These are phyloP conservation scores for Bufo bufo DNA, from an alignment of 2,113 vertebrate species.

Conservation along the genomic window DNA sequence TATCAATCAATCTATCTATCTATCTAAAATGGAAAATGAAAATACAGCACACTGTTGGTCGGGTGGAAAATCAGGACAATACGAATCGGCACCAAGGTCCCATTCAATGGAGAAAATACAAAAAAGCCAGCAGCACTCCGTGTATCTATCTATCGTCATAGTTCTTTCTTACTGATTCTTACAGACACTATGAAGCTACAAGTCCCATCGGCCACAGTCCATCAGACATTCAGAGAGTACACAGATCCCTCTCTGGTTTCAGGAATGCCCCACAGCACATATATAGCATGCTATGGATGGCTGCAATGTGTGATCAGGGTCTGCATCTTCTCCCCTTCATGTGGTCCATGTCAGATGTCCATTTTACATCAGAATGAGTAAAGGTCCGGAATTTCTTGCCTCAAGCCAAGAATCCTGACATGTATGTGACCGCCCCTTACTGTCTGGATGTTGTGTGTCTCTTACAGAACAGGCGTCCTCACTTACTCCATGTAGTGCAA, in stretches of 20 bases:
- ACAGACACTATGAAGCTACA: fast-evolving
- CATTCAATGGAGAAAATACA: too few species aligned
- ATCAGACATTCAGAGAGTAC: slow-evolving; percentile 12
- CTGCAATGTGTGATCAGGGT: not conserved
- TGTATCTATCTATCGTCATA: too few species aligned
- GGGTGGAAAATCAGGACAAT: too few species aligned
- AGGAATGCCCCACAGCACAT: not conserved
- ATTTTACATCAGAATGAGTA: slow-evolving; percentile 56
- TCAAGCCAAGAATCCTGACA: not conserved
- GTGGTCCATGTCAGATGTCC: slow-evolving; percentile 53
- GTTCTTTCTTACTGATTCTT: not conserved
- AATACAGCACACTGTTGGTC: too few species aligned
- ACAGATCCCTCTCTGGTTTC: not conserved
- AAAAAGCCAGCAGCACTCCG: too few species aligned
- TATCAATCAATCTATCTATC: too few species aligned
- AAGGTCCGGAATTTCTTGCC: not conserved
- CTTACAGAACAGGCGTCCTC: not conserved
- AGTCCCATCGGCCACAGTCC: slow-evolving; percentile 44
- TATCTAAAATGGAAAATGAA: too few species aligned
- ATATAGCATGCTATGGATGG: slow-evolving; percentile 56
- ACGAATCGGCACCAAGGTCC: too few species aligned
- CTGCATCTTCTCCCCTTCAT: slow-evolving; percentile 57
- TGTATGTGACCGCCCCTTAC: not conserved
- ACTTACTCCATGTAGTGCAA: too few species aligned
- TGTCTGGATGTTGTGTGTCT: not conserved